Evolutionary conservation across 1,140 invertebrate species (phyloP).

Genomic region (Drosophila watanabei): DNA sequence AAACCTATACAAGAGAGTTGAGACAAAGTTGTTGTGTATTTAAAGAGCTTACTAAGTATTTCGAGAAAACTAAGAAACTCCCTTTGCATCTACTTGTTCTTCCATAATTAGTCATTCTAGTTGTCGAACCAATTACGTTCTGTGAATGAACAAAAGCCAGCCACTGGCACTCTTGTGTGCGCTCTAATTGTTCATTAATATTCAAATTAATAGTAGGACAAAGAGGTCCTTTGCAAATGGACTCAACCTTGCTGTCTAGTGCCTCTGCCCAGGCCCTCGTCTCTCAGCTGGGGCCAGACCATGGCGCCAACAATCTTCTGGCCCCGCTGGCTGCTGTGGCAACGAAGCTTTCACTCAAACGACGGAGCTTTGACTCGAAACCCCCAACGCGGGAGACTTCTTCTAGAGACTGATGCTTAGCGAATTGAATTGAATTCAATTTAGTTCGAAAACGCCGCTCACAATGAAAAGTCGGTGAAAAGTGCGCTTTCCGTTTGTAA

Average conservation of each 20-base stretch:
- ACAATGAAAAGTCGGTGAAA: slow-evolving; percentile 54
- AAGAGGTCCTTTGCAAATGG: slow-evolving; percentile 6
- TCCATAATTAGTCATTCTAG: slow-evolving; percentile 12
- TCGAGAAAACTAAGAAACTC: not conserved
- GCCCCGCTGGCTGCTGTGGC: slow-evolving; percentile 56
- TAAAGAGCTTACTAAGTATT: too few species aligned
- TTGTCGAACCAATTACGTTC: slow-evolving; percentile 1
- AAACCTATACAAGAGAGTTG: too few species aligned
- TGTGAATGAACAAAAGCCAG: not conserved
- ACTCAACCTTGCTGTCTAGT: slow-evolving; percentile 35
- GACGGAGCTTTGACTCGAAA: slow-evolving; percentile 37
- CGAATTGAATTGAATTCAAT: slow-evolving; percentile 62
- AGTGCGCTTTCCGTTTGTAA: slow-evolving; percentile 33
- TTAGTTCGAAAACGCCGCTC: slow-evolving; percentile 68
- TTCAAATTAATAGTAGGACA: slow-evolving; percentile 33
- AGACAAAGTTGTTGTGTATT: not conserved
- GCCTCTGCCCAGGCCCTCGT: slow-evolving; percentile 30
- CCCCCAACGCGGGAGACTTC: slow-evolving; percentile 18
- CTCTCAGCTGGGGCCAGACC: slow-evolving; percentile 7
- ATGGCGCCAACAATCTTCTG: slow-evolving; percentile 59
- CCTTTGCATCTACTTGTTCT: not conserved
- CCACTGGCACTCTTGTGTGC: not conserved
- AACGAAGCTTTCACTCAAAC: slow-evolving; percentile 61
- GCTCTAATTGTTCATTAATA: slow-evolving; percentile 32
- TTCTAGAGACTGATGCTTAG: slow-evolving; percentile 55